Percentiles rank a stretch among this genome's conserved stretches.
Conservation (phyloP, 2,888 invertebrate genomes). For the Hoplodrina blanda region DNA sequence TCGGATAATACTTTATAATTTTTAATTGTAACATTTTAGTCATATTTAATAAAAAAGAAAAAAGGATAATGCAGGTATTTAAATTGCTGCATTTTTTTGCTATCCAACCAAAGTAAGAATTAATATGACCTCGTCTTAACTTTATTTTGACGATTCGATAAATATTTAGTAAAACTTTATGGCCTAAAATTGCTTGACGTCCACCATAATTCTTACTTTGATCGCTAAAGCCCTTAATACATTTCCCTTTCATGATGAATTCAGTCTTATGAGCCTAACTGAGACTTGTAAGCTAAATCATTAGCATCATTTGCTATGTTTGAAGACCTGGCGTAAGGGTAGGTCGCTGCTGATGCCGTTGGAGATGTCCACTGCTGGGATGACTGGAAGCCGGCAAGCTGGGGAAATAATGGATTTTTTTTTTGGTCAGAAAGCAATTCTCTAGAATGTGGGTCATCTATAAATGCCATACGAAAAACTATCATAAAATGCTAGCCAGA, state of each 20-base stretch:
- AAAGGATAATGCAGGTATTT: neutral
- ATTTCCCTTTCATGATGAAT: neutral
- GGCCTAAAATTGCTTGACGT: neutral
- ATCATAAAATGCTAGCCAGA: no score
- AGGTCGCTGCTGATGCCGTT: slow-evolving; percentile 83
- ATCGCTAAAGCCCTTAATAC: neutral
- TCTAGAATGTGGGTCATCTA: no score
- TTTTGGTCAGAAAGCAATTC: no score
- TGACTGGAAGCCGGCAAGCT: slow-evolving; percentile 84
- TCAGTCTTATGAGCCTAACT: slow-evolving; percentile 84
- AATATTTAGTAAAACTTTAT: no score
- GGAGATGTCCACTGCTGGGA: slow-evolving; percentile 86
- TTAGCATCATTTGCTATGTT: slow-evolving; percentile 91
- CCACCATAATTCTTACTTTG: slow-evolving; percentile 2
- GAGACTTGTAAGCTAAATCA: slow-evolving; percentile 93
- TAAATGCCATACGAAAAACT: no score
- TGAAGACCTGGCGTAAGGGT: slow-evolving; percentile 85
- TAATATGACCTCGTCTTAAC: neutral
- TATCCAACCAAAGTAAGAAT: neutral
- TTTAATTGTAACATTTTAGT: neutral
- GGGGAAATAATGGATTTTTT: slow-evolving; percentile 23
- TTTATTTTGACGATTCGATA: neutral
- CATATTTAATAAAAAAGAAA: neutral
- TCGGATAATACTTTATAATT: slow-evolving; percentile 22
- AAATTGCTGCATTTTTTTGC: neutral